Percentiles rank a stretch among this genome's conserved stretches.
These are phyloP conservation scores for Leptocoma aspasia DNA, from an alignment of 2,113 vertebrate species.

Conservation along the genomic window DNA sequence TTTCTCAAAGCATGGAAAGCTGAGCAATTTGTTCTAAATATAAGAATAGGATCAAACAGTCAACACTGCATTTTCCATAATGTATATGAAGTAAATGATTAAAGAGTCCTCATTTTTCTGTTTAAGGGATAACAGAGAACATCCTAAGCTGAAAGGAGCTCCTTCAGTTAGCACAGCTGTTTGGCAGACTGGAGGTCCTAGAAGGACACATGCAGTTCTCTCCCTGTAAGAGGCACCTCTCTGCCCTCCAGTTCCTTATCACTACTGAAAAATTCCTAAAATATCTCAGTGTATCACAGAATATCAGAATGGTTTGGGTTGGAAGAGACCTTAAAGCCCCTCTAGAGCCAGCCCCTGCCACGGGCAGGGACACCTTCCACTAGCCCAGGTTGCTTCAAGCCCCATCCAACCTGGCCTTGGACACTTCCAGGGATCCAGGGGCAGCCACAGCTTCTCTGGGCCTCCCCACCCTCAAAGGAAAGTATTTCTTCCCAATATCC, in stretches of 20 bases:
- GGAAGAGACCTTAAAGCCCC: not conserved
- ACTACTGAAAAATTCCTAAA: not conserved
- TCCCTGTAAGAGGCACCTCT: not conserved
- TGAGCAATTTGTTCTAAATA: not conserved
- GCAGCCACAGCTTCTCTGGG: not conserved
- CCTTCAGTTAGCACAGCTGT: not conserved
- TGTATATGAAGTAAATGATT: not conserved
- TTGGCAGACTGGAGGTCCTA: not conserved
- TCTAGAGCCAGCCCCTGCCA: no score
- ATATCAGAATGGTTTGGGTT: not conserved
- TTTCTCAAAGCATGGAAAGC: not conserved
- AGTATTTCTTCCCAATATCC: not conserved
- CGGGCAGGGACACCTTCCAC: not conserved
- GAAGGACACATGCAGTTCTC: not conserved
- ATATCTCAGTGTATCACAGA: not conserved
- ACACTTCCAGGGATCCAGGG: not conserved
- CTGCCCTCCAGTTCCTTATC: not conserved
- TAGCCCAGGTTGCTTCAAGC: fast-evolving
- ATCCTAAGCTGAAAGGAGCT: not conserved
- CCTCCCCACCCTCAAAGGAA: fast-evolving
- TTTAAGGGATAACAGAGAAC: not conserved
- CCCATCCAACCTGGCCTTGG: fast-evolving
- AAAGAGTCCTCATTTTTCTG: not conserved
- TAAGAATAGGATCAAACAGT: not conserved
- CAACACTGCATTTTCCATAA: not conserved